A percentile compares a stretch with the other conserved stretches of the same genome.
phyloP scores from a whole-genome alignment of 2,797 vertebrate species.

The Gorsachius magnificus region DNA sequence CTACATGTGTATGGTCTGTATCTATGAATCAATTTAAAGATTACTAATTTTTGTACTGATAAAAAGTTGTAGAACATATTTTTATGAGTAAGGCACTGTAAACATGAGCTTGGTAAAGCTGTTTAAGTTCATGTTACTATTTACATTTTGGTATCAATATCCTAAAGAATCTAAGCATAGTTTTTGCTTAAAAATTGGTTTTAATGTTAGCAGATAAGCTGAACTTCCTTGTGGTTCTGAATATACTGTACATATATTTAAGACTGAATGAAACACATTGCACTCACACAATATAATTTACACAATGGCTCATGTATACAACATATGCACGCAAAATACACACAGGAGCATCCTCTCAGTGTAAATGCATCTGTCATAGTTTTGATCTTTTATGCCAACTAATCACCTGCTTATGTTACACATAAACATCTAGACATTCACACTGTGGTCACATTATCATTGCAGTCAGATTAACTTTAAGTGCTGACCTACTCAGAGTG shows the following conservation, averaged over 20 bases:
- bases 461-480: not conserved
- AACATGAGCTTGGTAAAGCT: not conserved
- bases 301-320: not conserved
- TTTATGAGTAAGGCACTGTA: not conserved
- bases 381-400: not conserved
- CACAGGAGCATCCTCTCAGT: not conserved
- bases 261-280: not conserved
- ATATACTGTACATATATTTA: not conserved
- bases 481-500: not conserved
- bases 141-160: not conserved
- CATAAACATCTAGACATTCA: not conserved
- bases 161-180: not conserved
- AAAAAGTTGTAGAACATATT: not conserved
- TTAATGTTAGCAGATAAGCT: not conserved
- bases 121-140: not conserved
- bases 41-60: not conserved
- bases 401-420: slow-evolving; percentile 1
- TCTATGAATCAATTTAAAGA: not conserved
- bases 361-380: not conserved
- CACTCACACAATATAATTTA: not conserved
- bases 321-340: not conserved
- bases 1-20: fast-evolving
- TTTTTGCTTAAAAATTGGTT: not conserved
- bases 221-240: not conserved
- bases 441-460: not conserved